Percentiles rank a stretch among this genome's conserved stretches.
These are phyloP conservation scores for Palythoa caribaeorum DNA, from an alignment of 92 coral and sea anemone species.

Conservation along the genomic window DNA sequence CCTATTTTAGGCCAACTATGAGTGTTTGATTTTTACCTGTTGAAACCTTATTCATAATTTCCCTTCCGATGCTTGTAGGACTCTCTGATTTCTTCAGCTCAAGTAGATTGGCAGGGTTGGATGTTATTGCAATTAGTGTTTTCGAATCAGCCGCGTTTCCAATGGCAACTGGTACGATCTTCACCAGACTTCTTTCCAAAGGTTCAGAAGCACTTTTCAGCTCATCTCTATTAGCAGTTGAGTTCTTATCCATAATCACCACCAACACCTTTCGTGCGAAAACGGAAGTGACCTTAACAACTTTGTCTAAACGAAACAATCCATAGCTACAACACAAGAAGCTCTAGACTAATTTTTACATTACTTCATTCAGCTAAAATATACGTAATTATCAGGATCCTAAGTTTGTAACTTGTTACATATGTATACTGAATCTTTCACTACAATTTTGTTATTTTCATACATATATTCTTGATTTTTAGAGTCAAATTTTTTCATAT, in stretches of 20 bases:
- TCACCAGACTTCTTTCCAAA: slow-evolving; percentile 65
- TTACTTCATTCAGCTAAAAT: too few species aligned
- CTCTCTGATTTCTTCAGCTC: slow-evolving; percentile 37
- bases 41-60: slow-evolving; percentile 74
- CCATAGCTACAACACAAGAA: too few species aligned
- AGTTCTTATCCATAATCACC: slow-evolving; percentile 23
- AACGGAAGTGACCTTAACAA: not conserved
- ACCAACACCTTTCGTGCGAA: slow-evolving; percentile 12
- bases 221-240: slow-evolving; percentile 7
- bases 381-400: too few species aligned
- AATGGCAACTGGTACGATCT: slow-evolving; percentile 74
- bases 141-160: slow-evolving; percentile 75
- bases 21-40: slow-evolving; percentile 63
- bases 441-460: too few species aligned
- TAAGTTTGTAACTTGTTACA: too few species aligned
- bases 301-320: not conserved
- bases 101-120: slow-evolving; percentile 31
- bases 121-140: slow-evolving; percentile 56
- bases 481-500: too few species aligned
- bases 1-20: too few species aligned
- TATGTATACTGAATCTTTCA: too few species aligned
- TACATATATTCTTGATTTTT: too few species aligned
- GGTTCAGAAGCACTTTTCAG: slow-evolving; percentile 66
- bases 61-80: slow-evolving; percentile 54
- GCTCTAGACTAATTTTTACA: too few species aligned